These are phyloP conservation scores for Lepidochrysops patricia DNA, from an alignment of 2,888 invertebrate species.

Conservation along the genomic window DNA sequence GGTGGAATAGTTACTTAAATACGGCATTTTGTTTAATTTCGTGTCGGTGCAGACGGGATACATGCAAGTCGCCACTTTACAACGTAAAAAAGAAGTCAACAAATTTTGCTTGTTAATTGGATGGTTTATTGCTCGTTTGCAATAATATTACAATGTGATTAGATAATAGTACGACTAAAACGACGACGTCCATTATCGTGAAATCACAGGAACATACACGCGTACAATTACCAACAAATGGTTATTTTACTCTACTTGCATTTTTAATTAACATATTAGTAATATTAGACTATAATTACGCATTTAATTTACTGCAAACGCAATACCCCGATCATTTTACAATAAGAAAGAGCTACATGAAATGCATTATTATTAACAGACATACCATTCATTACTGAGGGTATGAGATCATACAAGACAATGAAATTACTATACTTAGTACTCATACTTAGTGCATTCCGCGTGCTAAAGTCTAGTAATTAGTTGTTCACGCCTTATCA, in stretches of 20 bases:
- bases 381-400: background rate
- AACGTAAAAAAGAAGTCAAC: too few relatives aligned
- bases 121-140: too few relatives aligned
- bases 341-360: background rate
- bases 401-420: background rate
- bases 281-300: background rate
- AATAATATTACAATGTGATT: too few relatives aligned
- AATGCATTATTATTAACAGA: background rate
- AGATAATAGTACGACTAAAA: too few relatives aligned
- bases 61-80: background rate
- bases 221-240: too few relatives aligned
- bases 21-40: background rate
- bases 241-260: too few relatives aligned
- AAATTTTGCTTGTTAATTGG: too few relatives aligned
- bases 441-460: background rate
- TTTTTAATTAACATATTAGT: too few relatives aligned
- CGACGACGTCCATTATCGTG: too few relatives aligned
- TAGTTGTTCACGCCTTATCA: conserved; percentile 10
- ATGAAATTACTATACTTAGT: background rate
- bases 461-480: background rate
- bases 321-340: background rate
- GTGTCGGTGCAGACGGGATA: background rate
- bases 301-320: background rate
- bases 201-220: too few relatives aligned
- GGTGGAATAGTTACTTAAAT: background rate